Base-by-base conservation (phyloP, 2,113 vertebrate genomes). In the Syrrhaptes paradoxus region DNA sequence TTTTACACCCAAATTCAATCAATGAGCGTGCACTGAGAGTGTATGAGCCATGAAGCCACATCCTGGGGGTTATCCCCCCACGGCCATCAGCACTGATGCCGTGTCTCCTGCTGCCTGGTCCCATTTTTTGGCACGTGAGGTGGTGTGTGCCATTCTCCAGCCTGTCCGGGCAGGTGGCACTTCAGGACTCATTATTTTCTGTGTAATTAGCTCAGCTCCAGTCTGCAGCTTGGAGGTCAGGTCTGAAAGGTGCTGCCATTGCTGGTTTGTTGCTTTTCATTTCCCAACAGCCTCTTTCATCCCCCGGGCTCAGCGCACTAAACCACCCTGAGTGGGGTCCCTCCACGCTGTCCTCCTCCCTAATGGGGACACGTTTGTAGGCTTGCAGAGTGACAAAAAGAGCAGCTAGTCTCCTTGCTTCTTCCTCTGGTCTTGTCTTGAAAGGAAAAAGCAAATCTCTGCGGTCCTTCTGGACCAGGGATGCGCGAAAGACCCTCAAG, bases 41-140 rank as follows among this genome's bases (percentile, higher is more conserved):
- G 0, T 16, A 16, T 0, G 1, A 26, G 45, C 22, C 28, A 2
- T 1, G 21, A n/a, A 24, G 5, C 58, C 0, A 0, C 52, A 81
- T 54, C 48, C 16, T 17, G 29, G 12, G 43, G 10, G 13, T n/a
- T 29, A 29, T 29, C 11, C 8, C 29, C 62, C n/a, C 4, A 0
- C 1, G 1, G 28, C 45, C 25, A 21, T 20, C 6, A 0, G 16
- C 57, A 38, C 48, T 3, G 0, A 34, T 17, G 61, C 55, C 2
- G 0, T 3, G 15, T 74, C 38, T 57, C 36, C 49, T 14, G 6
- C 26, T 67, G 26, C 22, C 54, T 9, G 7, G 59, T 34, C 57
- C 63, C 29, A 2, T 71, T 72, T 61, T 59, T 36, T 3, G 2
- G 46, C 70, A 21, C 31, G 1, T 13, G 29, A 41, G 61, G 25